Evolutionary conservation across 2,888 invertebrate genomes (phyloP), one percentile per base, ranked within the genome.

Genomic region (Cheiracanthium punctorium): DNA sequence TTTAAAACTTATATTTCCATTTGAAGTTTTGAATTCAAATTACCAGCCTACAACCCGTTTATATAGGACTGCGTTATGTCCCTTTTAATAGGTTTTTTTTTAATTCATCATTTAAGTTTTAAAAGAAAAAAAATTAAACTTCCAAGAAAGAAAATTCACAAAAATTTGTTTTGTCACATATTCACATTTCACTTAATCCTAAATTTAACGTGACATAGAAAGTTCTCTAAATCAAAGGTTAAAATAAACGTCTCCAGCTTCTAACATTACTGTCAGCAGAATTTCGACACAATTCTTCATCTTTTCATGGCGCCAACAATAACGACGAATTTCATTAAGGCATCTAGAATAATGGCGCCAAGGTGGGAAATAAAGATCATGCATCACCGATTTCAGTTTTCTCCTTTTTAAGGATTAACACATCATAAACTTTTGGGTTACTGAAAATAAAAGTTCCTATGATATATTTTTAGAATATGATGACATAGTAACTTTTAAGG

Each of bases 261-360:
- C 67, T 67, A 67, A 67, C 29, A 67, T 67, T 29, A 67, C 67
- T 67, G 30, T 67, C 67, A 67, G 67, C 30, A 67, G 67, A 67
- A 1, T 14, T 30, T 67, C 30, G 67, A n/a, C 67, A 30, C 67
- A 29, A 67, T 67, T 67, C 67, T 67, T 67, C 67, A 67, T 67
- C 67, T 67, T 67, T 30, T 30, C 29, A 67, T 67, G 67, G 67
- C 67, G 67, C 67, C 67, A 67, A 67, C 67, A 29, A 30, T 30
- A 29, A 32, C 67, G 67, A 29, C 67, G 67, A 67, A 67, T 67
- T 67, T 67, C 67, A 67, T 67, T 67, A 67, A 30, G n/a, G 67
- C 30, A 67, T 67, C 67, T 29, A 67, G 67, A 67, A 29, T 67
- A 67, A 67, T 67, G 67, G 67, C 67, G 67, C 32, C 67, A 67